Evolutionary conservation across 2,113 vertebrate genomes (phyloP).

Genomic region (Hyla sarda): DNA sequence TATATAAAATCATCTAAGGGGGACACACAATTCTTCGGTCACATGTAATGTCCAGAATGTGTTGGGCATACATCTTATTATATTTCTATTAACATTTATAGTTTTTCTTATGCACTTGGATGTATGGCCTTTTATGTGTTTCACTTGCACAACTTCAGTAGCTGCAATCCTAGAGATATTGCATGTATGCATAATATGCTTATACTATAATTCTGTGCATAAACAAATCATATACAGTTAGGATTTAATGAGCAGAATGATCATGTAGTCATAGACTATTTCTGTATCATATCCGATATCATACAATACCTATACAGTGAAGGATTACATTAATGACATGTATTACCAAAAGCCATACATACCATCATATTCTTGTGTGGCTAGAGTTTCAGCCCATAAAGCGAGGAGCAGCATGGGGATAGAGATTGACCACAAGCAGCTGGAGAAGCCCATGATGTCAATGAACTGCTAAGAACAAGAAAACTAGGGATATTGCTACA

Average conservation of each 20-base stretch:
- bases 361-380: slow-evolving; percentile 64
- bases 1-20: no score
- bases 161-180: background rate
- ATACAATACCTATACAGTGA: background rate
- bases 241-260: background rate
- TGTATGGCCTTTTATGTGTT: no score
- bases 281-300: background rate
- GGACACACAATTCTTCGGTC: no score
- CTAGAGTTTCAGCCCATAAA: slow-evolving; percentile 58
- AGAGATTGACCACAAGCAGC: accelerated
- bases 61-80: no score
- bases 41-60: no score
- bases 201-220: background rate
- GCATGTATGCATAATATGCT: background rate
- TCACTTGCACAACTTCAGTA: no score
- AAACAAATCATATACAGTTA: background rate
- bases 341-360: slow-evolving; percentile 44
- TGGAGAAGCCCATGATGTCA: slow-evolving; percentile 46
- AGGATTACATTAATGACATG: background rate
- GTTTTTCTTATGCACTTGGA: no score
- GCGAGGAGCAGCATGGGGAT: slow-evolving; percentile 33
- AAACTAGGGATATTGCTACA: background rate
- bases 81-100: no score
- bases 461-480: background rate
- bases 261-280: background rate